Percentiles rank a stretch among this genome's conserved stretches.
These are phyloP conservation scores for Potorous gilbertii DNA, from an alignment of 2,797 vertebrate genomes.

Conservation along the genomic window DNA sequence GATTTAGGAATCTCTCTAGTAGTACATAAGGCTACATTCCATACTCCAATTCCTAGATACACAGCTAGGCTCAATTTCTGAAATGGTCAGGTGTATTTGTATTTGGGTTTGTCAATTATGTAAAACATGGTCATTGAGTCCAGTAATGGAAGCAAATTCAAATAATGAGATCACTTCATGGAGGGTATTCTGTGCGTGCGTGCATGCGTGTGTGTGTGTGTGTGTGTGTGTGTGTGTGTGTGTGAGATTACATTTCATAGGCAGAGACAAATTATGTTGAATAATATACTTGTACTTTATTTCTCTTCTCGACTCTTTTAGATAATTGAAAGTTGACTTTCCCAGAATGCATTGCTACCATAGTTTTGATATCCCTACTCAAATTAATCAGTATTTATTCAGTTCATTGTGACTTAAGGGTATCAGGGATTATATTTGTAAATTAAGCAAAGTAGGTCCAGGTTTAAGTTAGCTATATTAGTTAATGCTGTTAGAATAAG, in stretches of 20 bases:
- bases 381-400: background rate
- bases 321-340: background rate
- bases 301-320: background rate
- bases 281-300: background rate
- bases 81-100: background rate
- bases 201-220: background rate
- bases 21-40: background rate
- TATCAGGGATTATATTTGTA: background rate
- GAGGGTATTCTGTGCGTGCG: background rate
- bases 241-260: background rate
- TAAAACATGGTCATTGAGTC: background rate
- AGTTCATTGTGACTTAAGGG: background rate
- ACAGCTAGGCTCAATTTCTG: background rate
- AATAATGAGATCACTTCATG: background rate
- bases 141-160: background rate
- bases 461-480: background rate
- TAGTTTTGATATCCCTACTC: background rate
- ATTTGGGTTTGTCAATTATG: background rate
- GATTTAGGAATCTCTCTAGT: slow-evolving; percentile 13
- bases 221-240: background rate
- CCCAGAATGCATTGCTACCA: no score
- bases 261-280: background rate
- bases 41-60: background rate
- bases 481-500: background rate
- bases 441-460: background rate